phyloP scores from a whole-genome alignment of 2,888 invertebrate species.

The Boloria selene region DNA sequence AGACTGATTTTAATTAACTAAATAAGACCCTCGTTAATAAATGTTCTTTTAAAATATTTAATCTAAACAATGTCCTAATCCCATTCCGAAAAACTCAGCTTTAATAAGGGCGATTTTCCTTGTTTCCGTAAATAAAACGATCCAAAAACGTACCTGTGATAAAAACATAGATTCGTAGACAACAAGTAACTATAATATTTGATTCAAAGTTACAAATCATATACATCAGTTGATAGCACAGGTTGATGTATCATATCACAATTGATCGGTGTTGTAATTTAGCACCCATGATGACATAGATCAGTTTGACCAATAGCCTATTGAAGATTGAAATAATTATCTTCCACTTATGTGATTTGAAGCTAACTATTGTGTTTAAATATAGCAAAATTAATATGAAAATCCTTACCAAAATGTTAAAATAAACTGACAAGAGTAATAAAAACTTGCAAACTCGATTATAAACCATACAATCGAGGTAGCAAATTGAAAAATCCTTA shows the following conservation, averaged over 20 bases:
- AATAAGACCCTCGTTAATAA: too few species aligned
- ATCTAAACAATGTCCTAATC: not conserved
- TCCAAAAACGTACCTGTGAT: not conserved
- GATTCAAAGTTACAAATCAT: slow-evolving; percentile 28
- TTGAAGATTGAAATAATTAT: slow-evolving; percentile 24
- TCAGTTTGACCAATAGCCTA: slow-evolving; percentile 17
- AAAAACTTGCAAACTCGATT: slow-evolving; percentile 26
- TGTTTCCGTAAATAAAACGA: not conserved
- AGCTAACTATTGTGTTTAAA: not conserved
- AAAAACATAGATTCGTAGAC: not conserved
- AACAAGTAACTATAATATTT: not conserved
- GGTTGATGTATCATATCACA: slow-evolving; percentile 30
- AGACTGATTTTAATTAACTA: too few species aligned
- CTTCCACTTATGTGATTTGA: not conserved
- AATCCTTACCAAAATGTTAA: not conserved
- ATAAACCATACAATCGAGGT: slow-evolving; percentile 22
- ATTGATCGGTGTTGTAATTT: slow-evolving; percentile 32
- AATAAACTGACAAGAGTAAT: slow-evolving; percentile 5
- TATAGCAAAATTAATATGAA: not conserved
- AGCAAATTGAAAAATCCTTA: slow-evolving; percentile 43
- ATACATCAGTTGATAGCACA: slow-evolving; percentile 24
- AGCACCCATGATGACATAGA: slow-evolving; percentile 14
- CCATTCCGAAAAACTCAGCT: too few species aligned
- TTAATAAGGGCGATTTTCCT: not conserved
- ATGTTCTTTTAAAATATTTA: too few species aligned